Base-by-base conservation (phyloP, 2,113 vertebrate genomes). In the Morphnarchus princeps region DNA sequence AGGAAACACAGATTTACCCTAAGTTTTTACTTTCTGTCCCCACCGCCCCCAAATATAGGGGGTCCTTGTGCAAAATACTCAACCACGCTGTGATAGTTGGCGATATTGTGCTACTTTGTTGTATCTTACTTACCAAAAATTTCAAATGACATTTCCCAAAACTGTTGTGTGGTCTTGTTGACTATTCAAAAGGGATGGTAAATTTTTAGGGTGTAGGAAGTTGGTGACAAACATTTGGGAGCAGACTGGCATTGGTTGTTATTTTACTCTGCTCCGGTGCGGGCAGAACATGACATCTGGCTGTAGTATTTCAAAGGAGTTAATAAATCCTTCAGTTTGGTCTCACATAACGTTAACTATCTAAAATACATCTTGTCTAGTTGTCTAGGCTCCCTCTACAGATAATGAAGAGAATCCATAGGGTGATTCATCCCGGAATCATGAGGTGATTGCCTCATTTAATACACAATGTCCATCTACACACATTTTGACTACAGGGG, bases 321-420 rank as follows among this genome's bases (percentile, higher is more conserved):
- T 77, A n/a, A 16, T 57, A 70, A 90, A 88, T 57, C 9, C 12
- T 92, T 54, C 21, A 16, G 5, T 50, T 80, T 78, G 15, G 43
- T 62, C 31, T 93, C 87, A 54, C 7, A 13, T 77, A 42, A 47
- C 0, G 3, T 65, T 43, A 55, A 10, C 19, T 50, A 19, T 45
- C 32, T 84, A 24, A 95, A 96, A 93, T 50, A 11, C 2, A 63
- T 38, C 32, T 58, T 76, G 18, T 11, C n/a, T 80, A 67, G 34
- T 63, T 82, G 14, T 67, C 83, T 52, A 87, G 69, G 59, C 32
- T 95, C 54, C 71, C 80, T 95, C 94, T 93, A 58, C 22, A 91
- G 69, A 91, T 82, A 74, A 89, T 12, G 15, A 62, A 89, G 57
- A 74, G n/a, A 94, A 89, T 78, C 83, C 77, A 28, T 66, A 74